phyloP scores from a whole-genome alignment of 2,797 vertebrate genomes.

The Limosa lapponica region DNA sequence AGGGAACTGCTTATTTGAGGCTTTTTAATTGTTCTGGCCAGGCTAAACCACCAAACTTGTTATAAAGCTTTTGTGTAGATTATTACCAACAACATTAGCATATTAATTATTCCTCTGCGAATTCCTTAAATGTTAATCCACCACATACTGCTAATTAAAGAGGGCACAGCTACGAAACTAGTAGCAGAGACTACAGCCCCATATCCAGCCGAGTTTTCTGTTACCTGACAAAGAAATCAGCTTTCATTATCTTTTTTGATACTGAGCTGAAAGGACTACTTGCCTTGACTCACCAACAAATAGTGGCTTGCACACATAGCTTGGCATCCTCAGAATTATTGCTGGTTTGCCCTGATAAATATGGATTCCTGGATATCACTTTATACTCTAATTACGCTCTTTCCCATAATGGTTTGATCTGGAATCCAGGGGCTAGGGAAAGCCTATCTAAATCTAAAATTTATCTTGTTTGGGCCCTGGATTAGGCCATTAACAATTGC shows the following conservation, averaged over 20 bases:
- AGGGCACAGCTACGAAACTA: background rate
- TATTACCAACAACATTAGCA: slow-evolving; percentile 39
- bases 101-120: slow-evolving; percentile 41
- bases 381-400: background rate
- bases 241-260: background rate
- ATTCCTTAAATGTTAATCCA: slow-evolving; percentile 23
- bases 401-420: background rate
- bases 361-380: background rate
- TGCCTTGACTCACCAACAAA: background rate
- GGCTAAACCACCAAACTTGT: background rate
- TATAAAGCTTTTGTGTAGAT: slow-evolving; percentile 5
- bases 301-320: background rate
- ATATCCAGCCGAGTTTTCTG: background rate
- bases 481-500: background rate
- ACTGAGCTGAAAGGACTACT: background rate
- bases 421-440: background rate
- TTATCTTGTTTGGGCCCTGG: background rate
- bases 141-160: background rate
- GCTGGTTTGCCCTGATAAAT: background rate
- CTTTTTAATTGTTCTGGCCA: background rate
- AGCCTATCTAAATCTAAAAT: background rate
- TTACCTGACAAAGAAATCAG: background rate
- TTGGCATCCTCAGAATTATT: background rate
- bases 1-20: background rate
- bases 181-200: background rate